Evolutionary conservation across 2,888 invertebrate species (phyloP), one percentile per base, ranked within the genome.

Genomic region (Pristionchus entomophagus): DNA sequence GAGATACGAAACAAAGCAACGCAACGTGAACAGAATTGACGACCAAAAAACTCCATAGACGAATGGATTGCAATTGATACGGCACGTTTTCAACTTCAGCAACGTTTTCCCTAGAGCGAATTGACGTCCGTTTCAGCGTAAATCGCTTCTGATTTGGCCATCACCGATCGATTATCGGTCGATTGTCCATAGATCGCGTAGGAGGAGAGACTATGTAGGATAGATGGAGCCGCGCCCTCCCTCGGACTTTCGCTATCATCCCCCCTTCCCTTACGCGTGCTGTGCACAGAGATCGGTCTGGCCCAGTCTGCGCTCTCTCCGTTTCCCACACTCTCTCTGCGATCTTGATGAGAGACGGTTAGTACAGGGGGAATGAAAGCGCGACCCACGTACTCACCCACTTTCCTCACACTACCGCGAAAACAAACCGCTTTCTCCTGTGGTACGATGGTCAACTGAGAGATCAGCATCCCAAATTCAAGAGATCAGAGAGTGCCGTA

Each of bases 191-290:
- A 26, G 56, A 59, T 59, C 65, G 59, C 35, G 65, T 29, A 26
- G 3, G 73, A 41, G 26, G 35, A n/a, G 41, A 14, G 73, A 41
- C 38, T 73, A 73, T 73, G 73, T 73, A 73, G 73, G 73, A 73
- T 73, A 73, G 65, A 65, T 8, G 73, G 41, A 35, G 73, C 73
- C 73, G 73, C 73, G 73, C 73, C 73, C 51, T 12, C n/a, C n/a
- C 49, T 77, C 77, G n/a, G 19, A 51, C 78, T 80, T 49, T 80
- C 51, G 32, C 78, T 80, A 51, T 80, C 78, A 80, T 22, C 32
- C 78, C 6, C 78, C 10, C n/a, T 41, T 80, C 14, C 51, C 78
- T 51, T 32, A 29, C 78, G 26, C 49, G 51, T 35, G 35, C 59
- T 59, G 26, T 26, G 19, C 35, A 29, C n/a, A n/a, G 22, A 35